phyloP scores from a whole-genome alignment of 37 sponge, comb jelly and placozoan genomes.

The Chondrosia reniformis region DNA sequence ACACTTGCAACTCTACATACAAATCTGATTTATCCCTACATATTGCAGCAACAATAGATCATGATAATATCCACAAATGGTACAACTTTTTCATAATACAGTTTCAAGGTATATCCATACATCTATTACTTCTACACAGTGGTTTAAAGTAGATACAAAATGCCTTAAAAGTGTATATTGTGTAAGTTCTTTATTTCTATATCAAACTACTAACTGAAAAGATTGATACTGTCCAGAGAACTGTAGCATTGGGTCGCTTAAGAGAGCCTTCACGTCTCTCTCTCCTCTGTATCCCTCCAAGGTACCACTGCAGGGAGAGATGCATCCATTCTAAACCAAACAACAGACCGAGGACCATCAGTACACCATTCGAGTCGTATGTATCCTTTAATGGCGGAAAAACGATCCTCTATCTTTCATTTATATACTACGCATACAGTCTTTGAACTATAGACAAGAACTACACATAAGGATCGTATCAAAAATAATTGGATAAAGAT shows the following conservation, averaged over 20 bases:
- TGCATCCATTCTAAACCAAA: background rate
- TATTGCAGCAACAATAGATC: background rate
- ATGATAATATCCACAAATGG: too few relatives aligned
- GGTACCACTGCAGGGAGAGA: constrained; percentile 57
- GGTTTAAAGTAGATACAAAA: too few relatives aligned
- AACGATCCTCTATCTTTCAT: too few relatives aligned
- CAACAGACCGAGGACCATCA: background rate
- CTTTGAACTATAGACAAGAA: too few relatives aligned
- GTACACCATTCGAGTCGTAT: background rate
- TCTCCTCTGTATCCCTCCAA: constrained; percentile 74
- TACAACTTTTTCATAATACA: too few relatives aligned
- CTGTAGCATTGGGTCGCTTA: constrained; percentile 72
- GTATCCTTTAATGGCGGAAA: background rate
- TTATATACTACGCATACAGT: too few relatives aligned
- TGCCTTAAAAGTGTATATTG: too few relatives aligned
- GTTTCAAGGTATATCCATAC: too few relatives aligned
- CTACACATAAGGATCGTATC: too few relatives aligned
- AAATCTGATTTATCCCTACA: constrained; percentile 78
- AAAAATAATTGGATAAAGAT: too few relatives aligned
- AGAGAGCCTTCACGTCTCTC: constrained; percentile 58
- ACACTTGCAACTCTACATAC: constrained; percentile 78
- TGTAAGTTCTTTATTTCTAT: too few relatives aligned
- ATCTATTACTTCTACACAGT: too few relatives aligned
- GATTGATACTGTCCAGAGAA: constrained; percentile 79
- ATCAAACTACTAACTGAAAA: constrained; percentile 5